phyloP scores from a whole-genome alignment of 1,140 invertebrate species.

The Mercenaria mercenaria region DNA sequence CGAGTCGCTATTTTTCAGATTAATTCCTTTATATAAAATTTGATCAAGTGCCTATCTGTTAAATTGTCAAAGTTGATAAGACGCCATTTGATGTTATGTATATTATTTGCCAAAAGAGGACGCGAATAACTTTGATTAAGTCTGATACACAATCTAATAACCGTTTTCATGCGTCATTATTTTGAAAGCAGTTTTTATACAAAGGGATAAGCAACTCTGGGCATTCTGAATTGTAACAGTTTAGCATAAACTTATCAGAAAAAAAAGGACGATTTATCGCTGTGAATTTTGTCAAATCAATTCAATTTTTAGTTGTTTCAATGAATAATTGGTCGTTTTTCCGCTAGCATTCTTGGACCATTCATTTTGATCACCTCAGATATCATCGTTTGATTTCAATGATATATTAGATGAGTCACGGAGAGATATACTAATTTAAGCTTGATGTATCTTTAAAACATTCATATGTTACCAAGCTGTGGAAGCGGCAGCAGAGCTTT shows the following conservation, averaged over 20 bases:
- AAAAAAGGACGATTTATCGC: neutral
- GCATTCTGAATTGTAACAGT: neutral
- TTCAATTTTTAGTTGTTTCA: neutral
- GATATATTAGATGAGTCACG: neutral
- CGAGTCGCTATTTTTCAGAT: conserved; percentile 28
- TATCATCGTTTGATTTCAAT: neutral
- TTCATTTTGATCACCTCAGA: neutral
- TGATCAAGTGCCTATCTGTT: conserved; percentile 42
- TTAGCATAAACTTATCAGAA: neutral
- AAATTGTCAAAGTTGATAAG: conserved; percentile 29
- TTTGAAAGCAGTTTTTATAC: neutral
- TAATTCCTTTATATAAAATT: conserved; percentile 31
- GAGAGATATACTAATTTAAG: too few relatives aligned
- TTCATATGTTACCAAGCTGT: too few relatives aligned
- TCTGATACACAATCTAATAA: neutral
- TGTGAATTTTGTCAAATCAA: conserved; percentile 3
- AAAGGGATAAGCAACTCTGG: neutral
- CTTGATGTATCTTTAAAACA: too few relatives aligned
- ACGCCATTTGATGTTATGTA: neutral
- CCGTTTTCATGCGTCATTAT: conserved; percentile 37
- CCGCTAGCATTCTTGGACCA: neutral
- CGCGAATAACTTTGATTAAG: neutral
- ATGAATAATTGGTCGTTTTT: neutral
- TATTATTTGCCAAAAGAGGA: neutral
- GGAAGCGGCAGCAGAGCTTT: too few relatives aligned